These are phyloP conservation scores for Bubalus kerabau DNA, from an alignment of 2,113 vertebrate species.

Conservation along the genomic window DNA sequence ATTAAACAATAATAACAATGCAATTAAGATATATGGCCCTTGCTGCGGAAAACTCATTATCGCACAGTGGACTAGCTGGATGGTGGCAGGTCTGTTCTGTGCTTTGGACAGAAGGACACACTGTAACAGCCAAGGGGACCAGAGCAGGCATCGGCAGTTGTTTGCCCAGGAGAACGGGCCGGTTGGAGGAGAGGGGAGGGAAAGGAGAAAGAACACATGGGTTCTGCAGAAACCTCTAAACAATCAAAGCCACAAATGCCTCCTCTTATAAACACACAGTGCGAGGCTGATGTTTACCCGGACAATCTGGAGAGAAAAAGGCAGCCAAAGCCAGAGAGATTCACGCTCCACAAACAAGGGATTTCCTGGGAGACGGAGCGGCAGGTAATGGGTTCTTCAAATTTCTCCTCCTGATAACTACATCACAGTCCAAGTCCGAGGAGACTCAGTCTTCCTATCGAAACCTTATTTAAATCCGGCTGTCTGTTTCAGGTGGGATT, in stretches of 20 bases:
- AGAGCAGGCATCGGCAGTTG: not conserved
- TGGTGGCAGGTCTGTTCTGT: not conserved
- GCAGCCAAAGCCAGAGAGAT: conserved; percentile 15
- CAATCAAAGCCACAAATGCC: conserved; percentile 72
- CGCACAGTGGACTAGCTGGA: not conserved
- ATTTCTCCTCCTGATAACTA: conserved; percentile 65
- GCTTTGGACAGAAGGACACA: not conserved
- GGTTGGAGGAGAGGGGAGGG: not conserved
- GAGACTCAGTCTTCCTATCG: conserved; percentile 54
- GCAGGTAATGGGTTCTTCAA: conserved; percentile 17
- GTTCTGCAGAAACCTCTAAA: conserved; percentile 47
- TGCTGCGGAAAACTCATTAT: not conserved
- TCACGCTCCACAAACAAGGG: conserved; percentile 44
- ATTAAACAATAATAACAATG: not conserved
- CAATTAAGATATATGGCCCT: not conserved
- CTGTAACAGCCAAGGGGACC: not conserved
- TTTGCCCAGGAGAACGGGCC: not conserved
- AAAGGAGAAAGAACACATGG: not conserved
- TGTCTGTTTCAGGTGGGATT: not conserved
- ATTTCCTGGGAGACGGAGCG: conserved; percentile 58
- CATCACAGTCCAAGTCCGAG: conserved; percentile 51
- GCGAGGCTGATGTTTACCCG: conserved; percentile 38
- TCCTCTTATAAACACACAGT: conserved; percentile 67
- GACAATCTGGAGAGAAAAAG: not conserved
- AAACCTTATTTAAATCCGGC: conserved; percentile 71